A percentile compares a stretch with the other conserved stretches of the same genome.
phyloP scores from a whole-genome alignment of 1,140 invertebrate species.

The Diabrotica undecimpunctata region DNA sequence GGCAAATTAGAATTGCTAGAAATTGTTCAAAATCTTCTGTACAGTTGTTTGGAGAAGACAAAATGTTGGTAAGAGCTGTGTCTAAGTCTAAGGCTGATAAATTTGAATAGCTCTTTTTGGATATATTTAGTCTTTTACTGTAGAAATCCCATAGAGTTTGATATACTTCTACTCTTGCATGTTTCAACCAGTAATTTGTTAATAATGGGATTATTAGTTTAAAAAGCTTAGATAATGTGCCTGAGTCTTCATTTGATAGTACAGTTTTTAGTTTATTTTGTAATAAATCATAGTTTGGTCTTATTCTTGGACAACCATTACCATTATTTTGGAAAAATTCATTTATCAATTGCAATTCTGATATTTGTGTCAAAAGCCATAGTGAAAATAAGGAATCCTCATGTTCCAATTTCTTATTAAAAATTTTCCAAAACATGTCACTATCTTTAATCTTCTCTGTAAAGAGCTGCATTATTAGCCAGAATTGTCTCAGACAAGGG shows the following conservation, averaged over 20 bases:
- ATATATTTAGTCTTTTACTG: conserved; percentile 38
- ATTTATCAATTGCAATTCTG: conserved; percentile 21
- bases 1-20: conserved; percentile 33
- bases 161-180: conserved; percentile 34
- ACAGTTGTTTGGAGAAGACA: conserved; percentile 25
- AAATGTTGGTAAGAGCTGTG: conserved; percentile 28
- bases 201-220: conserved; percentile 34
- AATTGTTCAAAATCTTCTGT: conserved; percentile 39
- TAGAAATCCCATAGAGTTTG: conserved; percentile 40
- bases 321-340: conserved; percentile 19
- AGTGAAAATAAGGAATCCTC: conserved; percentile 27
- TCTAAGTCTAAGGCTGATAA: conserved; percentile 23
- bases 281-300: conserved; percentile 33
- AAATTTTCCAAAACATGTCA: conserved; percentile 32
- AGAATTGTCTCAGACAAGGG: conserved; percentile 30
- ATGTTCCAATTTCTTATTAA: conserved; percentile 29
- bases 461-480: conserved; percentile 27
- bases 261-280: conserved; percentile 30
- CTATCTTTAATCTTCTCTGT: conserved; percentile 22
- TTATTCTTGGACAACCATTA: conserved; percentile 21
- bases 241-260: conserved; percentile 18
- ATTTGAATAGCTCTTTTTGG: conserved; percentile 25
- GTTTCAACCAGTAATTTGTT: conserved; percentile 33
- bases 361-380: conserved; percentile 29
- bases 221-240: conserved; percentile 27